Evolutionary conservation across 2,888 invertebrate genomes (phyloP).

Genomic region (Agonopterix arenella): DNA sequence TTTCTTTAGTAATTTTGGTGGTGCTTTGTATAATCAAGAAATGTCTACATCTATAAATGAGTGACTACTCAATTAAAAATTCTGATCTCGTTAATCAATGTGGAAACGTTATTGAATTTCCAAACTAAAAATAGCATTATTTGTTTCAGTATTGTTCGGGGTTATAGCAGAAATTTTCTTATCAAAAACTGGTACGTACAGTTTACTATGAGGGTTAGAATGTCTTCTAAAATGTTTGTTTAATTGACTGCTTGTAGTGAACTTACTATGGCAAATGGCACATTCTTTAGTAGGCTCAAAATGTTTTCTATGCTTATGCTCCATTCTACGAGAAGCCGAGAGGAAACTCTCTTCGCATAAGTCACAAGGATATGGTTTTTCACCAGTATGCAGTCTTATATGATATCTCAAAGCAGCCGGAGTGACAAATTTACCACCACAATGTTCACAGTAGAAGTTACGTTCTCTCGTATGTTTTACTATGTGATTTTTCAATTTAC

Average conservation of each 20-base stretch:
- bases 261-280: slow-evolving; percentile 45
- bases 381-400: slow-evolving; percentile 57
- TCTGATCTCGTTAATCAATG: too few species aligned
- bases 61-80: too few species aligned
- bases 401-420: slow-evolving; percentile 52
- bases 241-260: slow-evolving; percentile 37
- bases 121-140: too few species aligned
- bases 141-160: too few species aligned
- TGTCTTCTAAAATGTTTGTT: slow-evolving; percentile 49
- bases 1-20: too few species aligned
- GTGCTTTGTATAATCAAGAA: too few species aligned
- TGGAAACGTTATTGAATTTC: too few species aligned
- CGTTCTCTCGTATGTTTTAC: slow-evolving; percentile 58
- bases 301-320: slow-evolving; percentile 50
- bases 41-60: too few species aligned
- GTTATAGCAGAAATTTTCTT: too few species aligned
- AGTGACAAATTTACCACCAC: slow-evolving; percentile 55
- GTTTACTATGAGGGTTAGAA: slow-evolving; percentile 52
- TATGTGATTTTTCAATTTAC: slow-evolving; percentile 47
- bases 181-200: slow-evolving; percentile 27
- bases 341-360: slow-evolving; percentile 53
- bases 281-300: slow-evolving; percentile 52
- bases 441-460: slow-evolving; percentile 50
- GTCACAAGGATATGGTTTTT: slow-evolving; percentile 55
- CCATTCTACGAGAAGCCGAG: slow-evolving; percentile 53